Conservation (phyloP, 2,888 invertebrate species). For the Alloscopus bannaensis region DNA sequence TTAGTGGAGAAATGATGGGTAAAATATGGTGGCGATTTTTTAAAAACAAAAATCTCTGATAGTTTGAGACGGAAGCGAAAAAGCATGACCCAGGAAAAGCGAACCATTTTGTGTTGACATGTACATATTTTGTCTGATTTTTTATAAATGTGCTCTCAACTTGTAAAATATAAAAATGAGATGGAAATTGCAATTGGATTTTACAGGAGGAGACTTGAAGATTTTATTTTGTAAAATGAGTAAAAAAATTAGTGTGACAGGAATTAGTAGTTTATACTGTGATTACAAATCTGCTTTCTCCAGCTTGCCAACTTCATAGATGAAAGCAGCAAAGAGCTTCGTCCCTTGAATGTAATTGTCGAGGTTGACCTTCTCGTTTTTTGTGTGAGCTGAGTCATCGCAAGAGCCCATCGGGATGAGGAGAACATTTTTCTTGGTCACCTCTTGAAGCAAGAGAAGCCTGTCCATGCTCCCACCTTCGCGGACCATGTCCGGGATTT, state of each 20-base stretch:
- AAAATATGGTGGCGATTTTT: too few species aligned
- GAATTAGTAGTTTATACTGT: background rate
- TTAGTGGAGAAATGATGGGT: too few species aligned
- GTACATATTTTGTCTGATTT: too few species aligned
- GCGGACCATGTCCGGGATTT: conserved; percentile 95
- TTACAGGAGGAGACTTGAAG: too few species aligned
- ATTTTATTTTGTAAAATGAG: too few species aligned
- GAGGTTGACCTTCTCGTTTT: conserved; percentile 96
- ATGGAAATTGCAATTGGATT: background rate
- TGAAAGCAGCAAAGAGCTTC: conserved; percentile 92
- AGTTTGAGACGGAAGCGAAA: too few species aligned
- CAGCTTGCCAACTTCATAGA: conserved; percentile 82
- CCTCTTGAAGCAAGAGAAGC: conserved; percentile 80
- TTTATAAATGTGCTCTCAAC: too few species aligned
- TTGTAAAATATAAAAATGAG: too few species aligned
- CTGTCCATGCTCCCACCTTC: conserved; percentile 85
- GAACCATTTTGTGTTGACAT: too few species aligned
- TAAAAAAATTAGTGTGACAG: too few species aligned
- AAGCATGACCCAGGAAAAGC: too few species aligned
- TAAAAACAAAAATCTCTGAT: too few species aligned
- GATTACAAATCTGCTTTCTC: conserved; percentile 47
- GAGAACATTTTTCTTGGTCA: conserved; percentile 94
- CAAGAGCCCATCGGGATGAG: conserved; percentile 95
- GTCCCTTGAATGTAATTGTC: conserved; percentile 96
- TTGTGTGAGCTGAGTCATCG: conserved; percentile 98